Evolutionary conservation across 2,888 invertebrate species (phyloP), one percentile per base, ranked within the genome.

Genomic region (Ormyrus labotus): DNA sequence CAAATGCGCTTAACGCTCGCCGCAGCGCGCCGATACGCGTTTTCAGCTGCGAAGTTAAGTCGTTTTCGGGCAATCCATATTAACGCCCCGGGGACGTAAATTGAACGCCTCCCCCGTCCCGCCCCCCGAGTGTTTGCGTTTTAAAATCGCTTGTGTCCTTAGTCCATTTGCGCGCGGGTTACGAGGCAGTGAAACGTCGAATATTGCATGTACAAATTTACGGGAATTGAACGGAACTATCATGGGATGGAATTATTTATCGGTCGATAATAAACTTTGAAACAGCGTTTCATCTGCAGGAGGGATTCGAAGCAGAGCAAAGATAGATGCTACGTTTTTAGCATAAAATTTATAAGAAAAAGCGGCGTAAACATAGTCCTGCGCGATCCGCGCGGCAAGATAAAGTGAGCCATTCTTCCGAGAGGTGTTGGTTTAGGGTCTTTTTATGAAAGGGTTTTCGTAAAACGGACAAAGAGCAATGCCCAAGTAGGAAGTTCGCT

Each of bases 371-470:
- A 61, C 51, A 71, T 11, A 48, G 50, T 6, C 5, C 58, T 34
- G n/a, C 57, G 34, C 53, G 69, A 76, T 76, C 63, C 19, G 34
- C 53, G 5, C 19, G 5, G 53, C 50, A 34, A 55, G 65, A 71
- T 78, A 78, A 78, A 78, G 78, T 51, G 48, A 69, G 61, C 13
- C 57, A 63, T 77, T 76, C 76, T 63, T 77, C 63, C 65, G 50
- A 7, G 67, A 72, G 68, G 63, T 69, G 73, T 78, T 73, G 72
- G 68, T 69, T 78, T 78, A 63, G 63, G 73, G 77, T 47, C 77
- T 58, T 70, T 65, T 78, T 78, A 71, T 65, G 70, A 60, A 78
- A 65, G 71, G 65, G 65, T 65, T 78, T 78, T 19, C 60, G 78
- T 78, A 71, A 71, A 78, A 60, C n/a, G 48, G 48, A 78, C 78